Conservation (phyloP, 2,888 invertebrate genomes). For the Cerastis leucographa region DNA sequence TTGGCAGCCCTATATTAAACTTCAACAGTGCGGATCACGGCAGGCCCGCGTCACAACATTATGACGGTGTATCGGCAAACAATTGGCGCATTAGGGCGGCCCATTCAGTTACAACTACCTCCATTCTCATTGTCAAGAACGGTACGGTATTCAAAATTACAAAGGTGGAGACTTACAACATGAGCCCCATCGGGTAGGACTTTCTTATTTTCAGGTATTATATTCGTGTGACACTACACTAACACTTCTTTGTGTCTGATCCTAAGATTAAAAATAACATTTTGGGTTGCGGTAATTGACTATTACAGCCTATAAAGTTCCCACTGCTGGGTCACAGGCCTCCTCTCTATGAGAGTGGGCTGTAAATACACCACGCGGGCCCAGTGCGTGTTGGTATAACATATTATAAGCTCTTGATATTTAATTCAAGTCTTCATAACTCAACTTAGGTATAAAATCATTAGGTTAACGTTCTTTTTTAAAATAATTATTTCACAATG, state of each 20-base stretch:
- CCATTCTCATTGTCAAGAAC: slow-evolving; percentile 28
- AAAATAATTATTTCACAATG: slow-evolving; percentile 33
- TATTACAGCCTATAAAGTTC: too few species aligned
- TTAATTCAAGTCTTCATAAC: neutral
- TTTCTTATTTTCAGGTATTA: neutral
- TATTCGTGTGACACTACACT: neutral
- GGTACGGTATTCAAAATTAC: neutral
- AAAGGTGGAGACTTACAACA: neutral
- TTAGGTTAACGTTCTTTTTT: neutral
- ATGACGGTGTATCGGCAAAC: slow-evolving; percentile 78
- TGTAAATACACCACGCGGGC: too few species aligned
- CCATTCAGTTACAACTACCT: slow-evolving; percentile 57
- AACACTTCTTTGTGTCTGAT: neutral
- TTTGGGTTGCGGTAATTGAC: neutral
- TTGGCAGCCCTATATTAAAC: slow-evolving; percentile 59
- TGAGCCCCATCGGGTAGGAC: rapidly evolving
- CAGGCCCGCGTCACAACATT: slow-evolving; percentile 74
- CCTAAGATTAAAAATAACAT: neutral
- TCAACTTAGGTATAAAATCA: neutral
- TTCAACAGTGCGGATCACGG: slow-evolving; percentile 59
- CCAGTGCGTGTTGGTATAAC: too few species aligned
- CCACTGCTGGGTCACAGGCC: too few species aligned
- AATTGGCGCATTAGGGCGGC: slow-evolving; percentile 78
- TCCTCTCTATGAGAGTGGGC: too few species aligned
- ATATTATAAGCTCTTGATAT: too few species aligned